Evolutionary conservation across 2,113 vertebrate genomes (phyloP).

Genomic region (Condylura cristata): DNA sequence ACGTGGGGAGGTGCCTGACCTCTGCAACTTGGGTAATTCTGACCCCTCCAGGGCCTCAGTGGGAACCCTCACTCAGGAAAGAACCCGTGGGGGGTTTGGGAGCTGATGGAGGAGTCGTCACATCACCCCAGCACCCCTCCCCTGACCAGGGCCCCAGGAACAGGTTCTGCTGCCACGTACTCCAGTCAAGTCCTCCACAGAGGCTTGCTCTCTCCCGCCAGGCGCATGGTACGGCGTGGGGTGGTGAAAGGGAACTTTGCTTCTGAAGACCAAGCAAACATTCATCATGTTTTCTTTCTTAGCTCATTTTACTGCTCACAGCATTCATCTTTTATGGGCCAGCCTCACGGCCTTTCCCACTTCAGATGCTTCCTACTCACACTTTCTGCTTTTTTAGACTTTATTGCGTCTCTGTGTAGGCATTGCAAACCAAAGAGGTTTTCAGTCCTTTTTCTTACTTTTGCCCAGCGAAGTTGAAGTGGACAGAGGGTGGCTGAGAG

Average conservation of each 20-base stretch:
- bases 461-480: not conserved
- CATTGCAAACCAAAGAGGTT: constrained; percentile 37
- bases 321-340: constrained; percentile 72
- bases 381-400: constrained; percentile 55
- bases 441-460: constrained; percentile 44
- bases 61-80: constrained; percentile 4
- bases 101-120: not conserved
- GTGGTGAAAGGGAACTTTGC: constrained; percentile 48
- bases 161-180: not conserved
- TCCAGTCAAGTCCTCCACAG: not conserved
- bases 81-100: not conserved
- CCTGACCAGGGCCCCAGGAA: not conserved
- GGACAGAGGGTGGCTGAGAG: not conserved
- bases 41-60: not conserved
- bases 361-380: constrained; percentile 67
- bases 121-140: not conserved
- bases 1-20: not conserved
- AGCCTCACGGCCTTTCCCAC: constrained; percentile 61
- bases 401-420: not conserved
- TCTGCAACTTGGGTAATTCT: not conserved
- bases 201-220: not conserved
- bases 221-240: not conserved
- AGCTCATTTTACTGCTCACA: constrained; percentile 67
- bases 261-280: constrained; percentile 64
- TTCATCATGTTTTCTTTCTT: constrained; percentile 76